phyloP scores from a whole-genome alignment of 2,113 vertebrate species.

The Dolichallabes microphthalmus region DNA sequence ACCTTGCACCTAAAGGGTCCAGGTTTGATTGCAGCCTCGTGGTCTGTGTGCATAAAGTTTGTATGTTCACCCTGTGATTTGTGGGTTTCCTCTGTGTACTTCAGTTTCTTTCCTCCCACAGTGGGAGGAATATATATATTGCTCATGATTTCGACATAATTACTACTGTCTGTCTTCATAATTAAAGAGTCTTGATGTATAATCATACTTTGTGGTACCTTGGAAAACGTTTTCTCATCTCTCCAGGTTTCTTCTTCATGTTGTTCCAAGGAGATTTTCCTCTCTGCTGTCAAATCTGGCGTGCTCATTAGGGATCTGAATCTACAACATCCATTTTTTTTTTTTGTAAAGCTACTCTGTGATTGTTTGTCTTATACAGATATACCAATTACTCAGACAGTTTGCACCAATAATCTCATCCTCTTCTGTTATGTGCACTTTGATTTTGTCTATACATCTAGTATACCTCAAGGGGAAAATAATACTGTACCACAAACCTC shows the following conservation, averaged over 20 bases:
- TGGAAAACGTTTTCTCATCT: background rate
- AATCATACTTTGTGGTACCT: background rate
- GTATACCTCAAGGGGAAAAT: background rate
- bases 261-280: background rate
- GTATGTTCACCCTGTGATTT: no score
- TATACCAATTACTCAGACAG: background rate
- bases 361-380: background rate
- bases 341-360: background rate
- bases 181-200: background rate
- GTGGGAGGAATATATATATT: background rate
- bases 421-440: background rate
- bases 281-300: background rate
- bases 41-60: no score
- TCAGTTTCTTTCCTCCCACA: no score
- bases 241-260: background rate
- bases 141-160: background rate
- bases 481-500: background rate
- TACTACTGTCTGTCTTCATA: no score
- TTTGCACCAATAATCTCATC: background rate
- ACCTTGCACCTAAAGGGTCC: no score
- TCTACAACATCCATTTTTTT: background rate
- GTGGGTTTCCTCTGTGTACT: no score
- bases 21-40: no score
- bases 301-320: background rate
- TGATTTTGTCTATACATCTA: background rate